Conservation (phyloP, 2,888 invertebrate genomes). For the Hanleya hanleyi region DNA sequence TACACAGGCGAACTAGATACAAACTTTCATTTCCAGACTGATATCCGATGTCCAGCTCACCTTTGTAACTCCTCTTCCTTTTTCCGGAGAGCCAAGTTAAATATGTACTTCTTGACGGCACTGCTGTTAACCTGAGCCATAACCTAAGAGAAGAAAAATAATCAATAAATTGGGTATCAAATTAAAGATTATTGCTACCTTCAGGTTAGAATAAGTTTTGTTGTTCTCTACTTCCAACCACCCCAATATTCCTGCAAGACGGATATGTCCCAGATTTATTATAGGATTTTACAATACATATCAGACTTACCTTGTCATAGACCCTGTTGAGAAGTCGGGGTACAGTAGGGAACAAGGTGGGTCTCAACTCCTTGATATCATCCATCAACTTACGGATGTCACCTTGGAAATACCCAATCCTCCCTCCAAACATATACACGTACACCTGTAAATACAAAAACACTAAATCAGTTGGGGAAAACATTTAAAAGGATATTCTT, state of each 20-base stretch:
- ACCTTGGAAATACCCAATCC: slow-evolving; percentile 95
- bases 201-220: no score
- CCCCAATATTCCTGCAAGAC: no score
- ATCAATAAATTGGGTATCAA: no score
- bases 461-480: no score
- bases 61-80: slow-evolving; percentile 90
- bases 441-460: slow-evolving; percentile 80
- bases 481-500: no score
- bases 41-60: slow-evolving; percentile 75
- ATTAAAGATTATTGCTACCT: no score
- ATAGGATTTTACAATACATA: no score
- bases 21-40: no score
- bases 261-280: no score
- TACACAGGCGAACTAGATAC: no score
- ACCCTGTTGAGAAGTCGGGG: slow-evolving; percentile 96
- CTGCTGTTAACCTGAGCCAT: slow-evolving; percentile 59
- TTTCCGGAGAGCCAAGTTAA: slow-evolving; percentile 90
- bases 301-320: slow-evolving; percentile 83
- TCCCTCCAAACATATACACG: slow-evolving; percentile 83
- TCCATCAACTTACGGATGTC: slow-evolving; percentile 86
- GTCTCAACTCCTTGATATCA: slow-evolving; percentile 91
- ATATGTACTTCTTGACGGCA: slow-evolving; percentile 86
- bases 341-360: slow-evolving; percentile 96
- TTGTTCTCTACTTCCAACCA: no score
- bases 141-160: no score